Conservation (phyloP, 1,140 invertebrate species). For the Euschistus heros region DNA sequence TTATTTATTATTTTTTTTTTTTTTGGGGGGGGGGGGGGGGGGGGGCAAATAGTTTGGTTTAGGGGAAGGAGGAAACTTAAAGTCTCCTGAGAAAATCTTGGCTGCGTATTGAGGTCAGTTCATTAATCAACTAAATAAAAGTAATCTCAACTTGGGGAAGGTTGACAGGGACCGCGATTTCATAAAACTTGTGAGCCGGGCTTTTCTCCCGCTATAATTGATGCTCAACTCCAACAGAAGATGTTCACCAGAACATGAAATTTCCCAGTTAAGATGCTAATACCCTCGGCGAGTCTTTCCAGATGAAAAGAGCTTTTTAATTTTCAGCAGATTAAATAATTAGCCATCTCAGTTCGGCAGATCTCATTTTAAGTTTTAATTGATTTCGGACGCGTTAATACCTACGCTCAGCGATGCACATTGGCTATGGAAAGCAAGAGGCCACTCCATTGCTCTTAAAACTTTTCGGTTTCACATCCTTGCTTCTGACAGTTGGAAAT, state of each 20-base stretch:
- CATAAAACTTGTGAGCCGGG: not conserved
- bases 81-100: no score
- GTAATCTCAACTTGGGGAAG: constrained; percentile 5
- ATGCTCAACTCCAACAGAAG: constrained; percentile 2
- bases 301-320: constrained; percentile 1
- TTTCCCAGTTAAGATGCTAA: constrained; percentile 10
- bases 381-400: constrained; percentile 5
- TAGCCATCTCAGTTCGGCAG: constrained; percentile 3
- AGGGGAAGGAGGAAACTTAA: no score
- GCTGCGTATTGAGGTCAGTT: not conserved
- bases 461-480: no score
- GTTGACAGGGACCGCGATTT: constrained; percentile 3
- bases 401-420: not conserved
- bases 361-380: constrained; percentile 13
- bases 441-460: no score
- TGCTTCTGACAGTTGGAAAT: no score
- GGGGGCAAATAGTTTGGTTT: no score
- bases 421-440: no score
- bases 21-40: no score
- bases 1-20: no score
- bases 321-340: constrained; percentile 5
- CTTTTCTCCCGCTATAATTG: constrained; percentile 1
- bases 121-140: constrained; percentile 8
- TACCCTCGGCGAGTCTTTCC: not conserved
- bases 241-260: constrained; percentile 6